Percentiles rank a stretch among this genome's conserved stretches.
These are phyloP conservation scores for Cantharis flavilabris DNA, from an alignment of 2,888 invertebrate genomes.

Conservation along the genomic window DNA sequence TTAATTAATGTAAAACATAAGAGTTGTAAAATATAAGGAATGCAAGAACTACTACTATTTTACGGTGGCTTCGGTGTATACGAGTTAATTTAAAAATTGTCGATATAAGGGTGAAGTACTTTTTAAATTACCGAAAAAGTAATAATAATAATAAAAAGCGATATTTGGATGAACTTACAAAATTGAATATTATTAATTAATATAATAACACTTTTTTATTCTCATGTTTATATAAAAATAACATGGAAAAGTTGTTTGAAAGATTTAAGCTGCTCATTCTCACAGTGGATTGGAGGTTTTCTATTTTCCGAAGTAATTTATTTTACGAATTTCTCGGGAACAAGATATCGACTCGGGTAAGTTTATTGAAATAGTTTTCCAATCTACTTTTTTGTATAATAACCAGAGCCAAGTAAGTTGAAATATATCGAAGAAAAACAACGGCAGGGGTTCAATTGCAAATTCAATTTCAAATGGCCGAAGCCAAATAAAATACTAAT, in stretches of 20 bases:
- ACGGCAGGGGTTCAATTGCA: slow-evolving; percentile 36
- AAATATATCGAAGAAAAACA: slow-evolving; percentile 32
- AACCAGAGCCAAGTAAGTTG: slow-evolving; percentile 27
- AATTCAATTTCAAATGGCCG: slow-evolving; percentile 41
- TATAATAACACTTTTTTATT: neutral
- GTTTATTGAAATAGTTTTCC: slow-evolving; percentile 36
- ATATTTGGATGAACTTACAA: neutral
- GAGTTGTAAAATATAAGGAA: slow-evolving; percentile 15
- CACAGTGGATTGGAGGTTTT: slow-evolving; percentile 21
- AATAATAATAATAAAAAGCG: neutral
- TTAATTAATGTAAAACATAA: slow-evolving; percentile 33
- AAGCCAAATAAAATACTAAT: slow-evolving; percentile 43
- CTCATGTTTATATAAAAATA: slow-evolving; percentile 8
- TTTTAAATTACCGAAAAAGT: neutral
- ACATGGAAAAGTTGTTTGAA: slow-evolving; percentile 16
- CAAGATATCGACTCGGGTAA: slow-evolving; percentile 32
- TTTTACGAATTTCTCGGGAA: slow-evolving; percentile 30
- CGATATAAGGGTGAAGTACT: neutral
- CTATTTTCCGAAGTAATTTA: slow-evolving; percentile 33
- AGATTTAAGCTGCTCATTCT: slow-evolving; percentile 26
- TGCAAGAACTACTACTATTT: neutral
- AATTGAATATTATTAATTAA: neutral
- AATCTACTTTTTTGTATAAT: slow-evolving; percentile 33
- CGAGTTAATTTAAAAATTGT: neutral
- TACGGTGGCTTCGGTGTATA: neutral